These are phyloP conservation scores for Panagrolaimus sp. DNA, from an alignment of 1,140 invertebrate species.

Conservation along the genomic window DNA sequence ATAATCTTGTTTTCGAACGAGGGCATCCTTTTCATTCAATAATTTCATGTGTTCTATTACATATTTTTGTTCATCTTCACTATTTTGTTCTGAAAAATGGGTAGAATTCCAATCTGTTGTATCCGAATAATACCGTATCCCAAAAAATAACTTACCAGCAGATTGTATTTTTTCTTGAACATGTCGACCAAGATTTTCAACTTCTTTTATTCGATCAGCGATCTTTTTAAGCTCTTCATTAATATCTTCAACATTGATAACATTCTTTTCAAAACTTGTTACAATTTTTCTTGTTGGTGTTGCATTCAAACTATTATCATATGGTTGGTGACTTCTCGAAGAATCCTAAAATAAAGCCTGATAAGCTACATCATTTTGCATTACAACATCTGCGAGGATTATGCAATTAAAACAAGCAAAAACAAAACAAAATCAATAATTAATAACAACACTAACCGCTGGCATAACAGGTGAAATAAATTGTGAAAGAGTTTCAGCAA, in stretches of 20 bases:
- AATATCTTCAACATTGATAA: conserved; percentile 16
- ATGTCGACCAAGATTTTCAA: conserved; percentile 25
- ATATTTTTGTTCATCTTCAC: conserved; percentile 33
- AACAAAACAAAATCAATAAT: background rate
- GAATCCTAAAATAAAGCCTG: too few species aligned
- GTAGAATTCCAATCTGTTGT: background rate
- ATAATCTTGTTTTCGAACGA: conserved; percentile 40
- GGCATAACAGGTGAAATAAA: conserved; percentile 12
- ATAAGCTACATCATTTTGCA: too few species aligned
- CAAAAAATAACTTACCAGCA: background rate
- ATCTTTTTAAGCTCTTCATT: conserved; percentile 35
- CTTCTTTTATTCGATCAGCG: conserved; percentile 28
- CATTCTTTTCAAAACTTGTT: conserved; percentile 24
- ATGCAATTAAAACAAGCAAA: background rate
- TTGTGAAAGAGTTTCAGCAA: background rate
- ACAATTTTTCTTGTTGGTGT: conserved; percentile 25
- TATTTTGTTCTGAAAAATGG: conserved; percentile 25
- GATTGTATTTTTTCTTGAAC: conserved; percentile 27
- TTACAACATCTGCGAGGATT: too few species aligned
- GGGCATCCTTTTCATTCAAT: conserved; percentile 36
- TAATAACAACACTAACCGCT: conserved; percentile 6
- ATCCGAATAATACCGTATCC: too few species aligned
- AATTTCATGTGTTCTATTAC: conserved; percentile 29
- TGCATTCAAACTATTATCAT: too few species aligned
- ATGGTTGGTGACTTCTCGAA: too few species aligned